A percentile compares a stretch with the other conserved stretches of the same genome.
Evolutionary conservation across 2,113 vertebrate genomes (phyloP).

Genomic region (Channa argus): DNA sequence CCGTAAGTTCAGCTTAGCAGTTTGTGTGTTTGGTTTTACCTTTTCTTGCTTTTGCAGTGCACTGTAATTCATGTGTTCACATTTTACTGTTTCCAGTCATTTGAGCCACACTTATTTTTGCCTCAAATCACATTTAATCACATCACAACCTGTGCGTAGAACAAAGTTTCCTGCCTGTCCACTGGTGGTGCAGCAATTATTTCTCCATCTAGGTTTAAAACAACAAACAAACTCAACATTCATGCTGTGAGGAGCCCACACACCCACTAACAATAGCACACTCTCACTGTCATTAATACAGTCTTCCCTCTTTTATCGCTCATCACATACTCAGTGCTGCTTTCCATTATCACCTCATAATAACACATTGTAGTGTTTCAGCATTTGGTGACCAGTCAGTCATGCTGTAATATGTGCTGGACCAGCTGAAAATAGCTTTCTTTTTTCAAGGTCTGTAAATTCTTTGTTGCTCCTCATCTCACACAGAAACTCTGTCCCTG

Average conservation of each 20-base stretch:
- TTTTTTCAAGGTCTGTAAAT: slow-evolving; percentile 31
- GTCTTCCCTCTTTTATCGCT: not conserved
- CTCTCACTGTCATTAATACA: not conserved
- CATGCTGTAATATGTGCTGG: slow-evolving; percentile 31
- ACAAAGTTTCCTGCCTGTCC: slow-evolving; percentile 34
- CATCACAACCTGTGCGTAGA: slow-evolving; percentile 23
- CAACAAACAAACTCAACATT: slow-evolving; percentile 49
- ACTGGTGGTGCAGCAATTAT: slow-evolving; percentile 33
- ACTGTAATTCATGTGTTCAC: slow-evolving; percentile 12
- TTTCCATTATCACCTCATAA: slow-evolving; percentile 5
- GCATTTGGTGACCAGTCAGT: slow-evolving; percentile 31
- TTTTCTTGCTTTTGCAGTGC: slow-evolving; percentile 7
- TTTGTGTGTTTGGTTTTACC: not conserved
- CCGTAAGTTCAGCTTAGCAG: not conserved
- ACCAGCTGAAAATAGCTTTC: slow-evolving; percentile 1
- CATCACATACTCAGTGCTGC: not conserved
- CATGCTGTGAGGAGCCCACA: not conserved
- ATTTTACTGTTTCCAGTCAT: slow-evolving; percentile 26
- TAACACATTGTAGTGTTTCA: no score
- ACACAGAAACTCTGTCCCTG: slow-evolving; percentile 4
- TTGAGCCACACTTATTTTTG: slow-evolving; percentile 20
- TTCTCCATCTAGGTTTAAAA: slow-evolving; percentile 44
- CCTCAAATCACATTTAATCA: slow-evolving; percentile 50
- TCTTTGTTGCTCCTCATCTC: slow-evolving; percentile 37
- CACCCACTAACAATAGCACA: not conserved